Evolutionary conservation across 2,888 invertebrate species (phyloP).

Genomic region (Boloria selene): DNA sequence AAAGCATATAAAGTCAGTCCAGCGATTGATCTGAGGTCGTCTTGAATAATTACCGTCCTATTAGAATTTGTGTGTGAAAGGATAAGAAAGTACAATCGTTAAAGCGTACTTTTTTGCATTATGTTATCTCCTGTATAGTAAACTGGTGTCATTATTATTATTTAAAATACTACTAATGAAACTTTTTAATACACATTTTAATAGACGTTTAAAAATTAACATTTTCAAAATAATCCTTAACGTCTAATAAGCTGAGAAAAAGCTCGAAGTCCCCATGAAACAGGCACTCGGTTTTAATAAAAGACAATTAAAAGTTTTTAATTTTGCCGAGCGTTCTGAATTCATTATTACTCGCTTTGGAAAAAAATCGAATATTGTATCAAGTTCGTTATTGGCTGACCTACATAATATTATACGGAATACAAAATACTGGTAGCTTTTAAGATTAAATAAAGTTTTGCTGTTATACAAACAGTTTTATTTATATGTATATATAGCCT

Average conservation of each 20-base stretch:
- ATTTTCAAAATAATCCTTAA: constrained; percentile 16
- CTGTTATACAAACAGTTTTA: not conserved
- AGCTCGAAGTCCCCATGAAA: constrained; percentile 5
- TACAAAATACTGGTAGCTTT: not conserved
- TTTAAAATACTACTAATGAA: no score
- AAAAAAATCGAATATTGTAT: constrained; percentile 6
- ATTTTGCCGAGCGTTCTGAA: constrained; percentile 37
- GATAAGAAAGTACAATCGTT: no score
- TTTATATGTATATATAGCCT: not conserved
- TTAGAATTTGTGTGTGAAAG: no score
- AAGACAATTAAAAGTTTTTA: constrained; percentile 47
- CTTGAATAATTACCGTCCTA: no score
- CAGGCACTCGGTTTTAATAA: constrained; percentile 33
- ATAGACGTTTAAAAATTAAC: not conserved
- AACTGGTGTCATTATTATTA: no score
- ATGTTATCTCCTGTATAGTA: no score
- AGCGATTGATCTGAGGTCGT: no score
- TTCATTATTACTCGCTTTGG: constrained; percentile 32
- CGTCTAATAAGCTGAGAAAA: constrained; percentile 19
- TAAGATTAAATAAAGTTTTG: not conserved
- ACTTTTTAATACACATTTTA: constrained; percentile 4
- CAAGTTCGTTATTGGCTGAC: constrained; percentile 11
- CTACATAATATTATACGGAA: constrained; percentile 3
- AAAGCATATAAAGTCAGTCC: no score
- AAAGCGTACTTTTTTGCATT: no score